Conservation (phyloP, 92 coral and sea anemone species). For the Palythoa caribaeorum region DNA sequence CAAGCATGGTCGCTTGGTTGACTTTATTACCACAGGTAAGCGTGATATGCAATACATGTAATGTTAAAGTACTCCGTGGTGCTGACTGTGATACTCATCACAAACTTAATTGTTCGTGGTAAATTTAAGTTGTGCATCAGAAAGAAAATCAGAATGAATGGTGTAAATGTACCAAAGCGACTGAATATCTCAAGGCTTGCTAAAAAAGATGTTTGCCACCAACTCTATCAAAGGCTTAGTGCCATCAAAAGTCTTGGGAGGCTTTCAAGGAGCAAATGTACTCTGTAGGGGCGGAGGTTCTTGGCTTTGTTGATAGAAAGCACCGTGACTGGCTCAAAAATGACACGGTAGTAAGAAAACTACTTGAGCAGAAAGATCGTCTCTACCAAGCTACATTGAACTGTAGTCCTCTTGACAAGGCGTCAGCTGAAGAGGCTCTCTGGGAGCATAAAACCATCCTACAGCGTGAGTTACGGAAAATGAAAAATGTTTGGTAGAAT, state of each 20-base stretch:
- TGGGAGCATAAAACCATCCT: neutral
- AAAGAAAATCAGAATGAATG: constrained; percentile 12
- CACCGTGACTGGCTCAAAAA: neutral
- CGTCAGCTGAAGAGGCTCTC: constrained; percentile 24
- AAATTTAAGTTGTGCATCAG: constrained; percentile 16
- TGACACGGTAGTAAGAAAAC: neutral
- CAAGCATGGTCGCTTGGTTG: constrained; percentile 40
- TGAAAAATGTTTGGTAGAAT: neutral
- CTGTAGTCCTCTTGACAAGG: neutral
- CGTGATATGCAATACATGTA: constrained; percentile 2
- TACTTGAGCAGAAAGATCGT: neutral
- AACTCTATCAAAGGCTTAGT: constrained; percentile 5
- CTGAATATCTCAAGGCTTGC: constrained; percentile 11
- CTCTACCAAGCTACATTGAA: neutral
- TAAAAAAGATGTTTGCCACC: constrained; percentile 1
- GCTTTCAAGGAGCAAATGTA: constrained; percentile 1
- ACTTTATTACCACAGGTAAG: constrained; percentile 7
- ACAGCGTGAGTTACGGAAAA: constrained; percentile 27
- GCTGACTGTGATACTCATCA: constrained; percentile 40
- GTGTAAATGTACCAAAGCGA: constrained; percentile 7
- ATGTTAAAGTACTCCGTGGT: constrained; percentile 1
- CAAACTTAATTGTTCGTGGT: neutral
- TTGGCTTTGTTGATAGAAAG: constrained; percentile 23
- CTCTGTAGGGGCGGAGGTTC: constrained; percentile 1
- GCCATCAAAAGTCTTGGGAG: neutral